Evolutionary conservation across 2,888 invertebrate genomes (phyloP), one percentile per base, ranked within the genome.

Genomic region (Hyposoter dolosus): DNA sequence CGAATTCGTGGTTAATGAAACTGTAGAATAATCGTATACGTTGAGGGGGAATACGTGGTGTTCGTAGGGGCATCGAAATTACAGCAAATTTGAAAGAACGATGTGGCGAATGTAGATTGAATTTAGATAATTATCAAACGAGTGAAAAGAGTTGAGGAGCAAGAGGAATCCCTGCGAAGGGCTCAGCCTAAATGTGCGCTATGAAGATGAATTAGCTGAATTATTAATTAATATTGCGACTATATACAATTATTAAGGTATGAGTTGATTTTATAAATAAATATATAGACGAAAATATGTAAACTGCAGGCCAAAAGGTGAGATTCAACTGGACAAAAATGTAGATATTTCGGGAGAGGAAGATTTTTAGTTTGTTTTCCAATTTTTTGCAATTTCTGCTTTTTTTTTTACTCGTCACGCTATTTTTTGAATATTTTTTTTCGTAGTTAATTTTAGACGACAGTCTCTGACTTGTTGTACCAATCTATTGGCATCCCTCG

Each of bases 211-310:
- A 80, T 66, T 83, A 85, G 79, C 71, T 60, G 88, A 66, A 87
- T 89, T 82, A 79, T 87, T 78, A 86, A 89, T 89, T 90, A 88
- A 89, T 83, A 88, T 80, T 84, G 79, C 88, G 87, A 89, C 75
- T 89, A 88, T 89, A 87, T 80, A 75, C 69, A 23, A 88, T 65
- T 77, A 83, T 87, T 84, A 89, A 81, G 84, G 88, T 89, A 90
- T 90, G 88, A 88, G 88, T 90, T 90, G 88, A 90, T 90, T 91
- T 90, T 90, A 91, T 91, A 90, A 86, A 56, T 76, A 50, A 23
- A 77, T 65, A 50, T 28, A 47, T 40, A 74, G 19, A 45, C 1
- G 19, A 56, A 60, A 43, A 32, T 68, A 28, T 60, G n/a, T 23
- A 60, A 28, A 28, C 15, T 60, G 28, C 60, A 60, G 28, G 60